Evolutionary conservation across 2,113 vertebrate genomes (phyloP).

Genomic region (Oryzias javanicus): DNA sequence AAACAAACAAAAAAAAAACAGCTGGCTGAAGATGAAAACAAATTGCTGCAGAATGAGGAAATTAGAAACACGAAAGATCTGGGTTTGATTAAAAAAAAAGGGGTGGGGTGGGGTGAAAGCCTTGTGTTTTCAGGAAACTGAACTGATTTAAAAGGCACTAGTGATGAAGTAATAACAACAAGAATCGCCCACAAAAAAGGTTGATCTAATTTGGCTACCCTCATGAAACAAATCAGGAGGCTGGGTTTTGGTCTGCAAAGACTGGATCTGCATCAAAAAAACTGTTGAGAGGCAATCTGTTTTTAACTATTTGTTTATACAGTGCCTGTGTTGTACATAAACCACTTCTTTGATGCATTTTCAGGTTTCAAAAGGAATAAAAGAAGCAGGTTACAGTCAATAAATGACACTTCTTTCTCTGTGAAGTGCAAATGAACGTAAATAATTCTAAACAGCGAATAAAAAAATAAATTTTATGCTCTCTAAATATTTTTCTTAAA

Average conservation of each 20-base stretch:
- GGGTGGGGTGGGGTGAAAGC: constrained; percentile 79
- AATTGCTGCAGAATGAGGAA: constrained; percentile 71
- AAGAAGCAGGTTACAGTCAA: not conserved
- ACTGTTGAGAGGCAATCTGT: not conserved
- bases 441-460: too few relatives aligned
- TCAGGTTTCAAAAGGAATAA: constrained; percentile 1
- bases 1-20: constrained; percentile 51
- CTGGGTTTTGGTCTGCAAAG: constrained; percentile 9
- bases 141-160: constrained; percentile 68
- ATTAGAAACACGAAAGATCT: constrained; percentile 79
- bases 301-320: too few relatives aligned
- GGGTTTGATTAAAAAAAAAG: constrained; percentile 70
- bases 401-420: too few relatives aligned
- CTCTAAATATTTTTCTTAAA: too few relatives aligned
- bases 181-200: constrained; percentile 42
- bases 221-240: constrained; percentile 39
- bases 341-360: not conserved
- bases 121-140: constrained; percentile 54
- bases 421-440: too few relatives aligned
- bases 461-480: too few relatives aligned
- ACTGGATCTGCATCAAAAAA: not conserved
- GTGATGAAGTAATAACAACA: constrained; percentile 65
- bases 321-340: too few relatives aligned
- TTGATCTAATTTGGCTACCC: constrained; percentile 65
- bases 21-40: constrained; percentile 77